Conservation (phyloP, 2,797 vertebrate genomes). For the Lepus townsendii region DNA sequence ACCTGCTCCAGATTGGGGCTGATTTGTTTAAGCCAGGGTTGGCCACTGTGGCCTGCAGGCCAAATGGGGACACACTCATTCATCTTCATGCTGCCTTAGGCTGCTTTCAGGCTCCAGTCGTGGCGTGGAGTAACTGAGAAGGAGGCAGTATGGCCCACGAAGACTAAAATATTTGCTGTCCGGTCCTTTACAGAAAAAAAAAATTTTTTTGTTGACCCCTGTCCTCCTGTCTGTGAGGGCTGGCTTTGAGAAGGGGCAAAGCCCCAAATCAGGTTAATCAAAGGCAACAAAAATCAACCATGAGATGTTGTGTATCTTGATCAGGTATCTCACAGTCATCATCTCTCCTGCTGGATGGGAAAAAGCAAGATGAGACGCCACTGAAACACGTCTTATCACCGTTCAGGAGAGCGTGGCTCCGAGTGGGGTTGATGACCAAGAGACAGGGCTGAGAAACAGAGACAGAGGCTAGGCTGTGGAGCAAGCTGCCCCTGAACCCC, state of each 20-base stretch:
- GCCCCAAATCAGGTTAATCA: background rate
- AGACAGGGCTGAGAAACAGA: background rate
- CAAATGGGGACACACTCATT: background rate
- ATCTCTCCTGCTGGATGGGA: background rate
- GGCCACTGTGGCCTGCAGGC: background rate
- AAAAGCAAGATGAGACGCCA: background rate
- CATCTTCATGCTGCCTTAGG: background rate
- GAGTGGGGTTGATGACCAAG: fast-evolving
- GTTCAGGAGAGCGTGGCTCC: background rate
- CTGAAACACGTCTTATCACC: fast-evolving
- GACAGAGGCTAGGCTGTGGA: background rate
- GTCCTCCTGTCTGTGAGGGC: background rate
- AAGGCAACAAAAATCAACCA: background rate
- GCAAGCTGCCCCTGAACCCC: background rate
- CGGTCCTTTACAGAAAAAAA: background rate
- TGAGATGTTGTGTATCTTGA: background rate
- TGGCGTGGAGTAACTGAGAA: fast-evolving
- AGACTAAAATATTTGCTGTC: background rate
- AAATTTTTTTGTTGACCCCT: background rate
- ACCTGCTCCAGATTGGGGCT: background rate
- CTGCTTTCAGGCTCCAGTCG: background rate
- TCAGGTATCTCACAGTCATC: background rate
- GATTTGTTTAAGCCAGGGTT: background rate
- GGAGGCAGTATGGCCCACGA: background rate
- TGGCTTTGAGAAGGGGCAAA: background rate